Base-by-base conservation (phyloP, 2,888 invertebrate genomes). In the Hirtodrosophila histrioides region DNA sequence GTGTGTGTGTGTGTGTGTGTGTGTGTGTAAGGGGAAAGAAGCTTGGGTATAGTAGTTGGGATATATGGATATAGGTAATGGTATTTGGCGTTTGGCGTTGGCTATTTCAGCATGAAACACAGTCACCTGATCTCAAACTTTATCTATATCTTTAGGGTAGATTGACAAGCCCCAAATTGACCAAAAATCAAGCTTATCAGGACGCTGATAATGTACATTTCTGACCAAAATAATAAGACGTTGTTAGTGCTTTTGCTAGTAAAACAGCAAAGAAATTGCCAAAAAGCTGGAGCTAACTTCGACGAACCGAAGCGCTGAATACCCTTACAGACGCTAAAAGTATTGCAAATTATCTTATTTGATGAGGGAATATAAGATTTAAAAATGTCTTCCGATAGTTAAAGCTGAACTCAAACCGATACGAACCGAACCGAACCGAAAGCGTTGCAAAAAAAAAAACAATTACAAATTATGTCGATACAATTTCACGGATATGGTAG, bases 181-280 rank as follows among this genome's bases (percentile, higher is more conserved):
- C 27, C 27, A 31, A 10, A 36, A 46, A 56, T 46, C 48, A 0
- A 6, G 39, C 62, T 72, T 63, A 72, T 72, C 68, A 68, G 46
- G 24, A 9, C 3, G 12, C 44, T 54, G 70, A 71, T 71, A 67
- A 61, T 39, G 35, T 7, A 43, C 12, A 35, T n/a, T n/a, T 45
- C 31, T 56, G 33, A 44, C 56, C 66, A 23, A 54, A 66, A 61
- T 49, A 57, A 50, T 40, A 44, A 11, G 11, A 11, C 33, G 35
- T 44, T 49, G 9, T 44, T 50, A 37, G 35, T 55, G 36, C n/a
- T n/a, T 23, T 3, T 33, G 7, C 1, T n/a, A 8, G n/a, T 29
- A 17, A 27, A 27, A 27, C 6, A 27, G 4, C 27, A 11, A 23
- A 51, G 31, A 3, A 46, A 43, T 23, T 29, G 12, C 12, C 44